These are phyloP conservation scores for Sternotherus odoratus DNA, from an alignment of 2,797 vertebrate species.

Conservation along the genomic window DNA sequence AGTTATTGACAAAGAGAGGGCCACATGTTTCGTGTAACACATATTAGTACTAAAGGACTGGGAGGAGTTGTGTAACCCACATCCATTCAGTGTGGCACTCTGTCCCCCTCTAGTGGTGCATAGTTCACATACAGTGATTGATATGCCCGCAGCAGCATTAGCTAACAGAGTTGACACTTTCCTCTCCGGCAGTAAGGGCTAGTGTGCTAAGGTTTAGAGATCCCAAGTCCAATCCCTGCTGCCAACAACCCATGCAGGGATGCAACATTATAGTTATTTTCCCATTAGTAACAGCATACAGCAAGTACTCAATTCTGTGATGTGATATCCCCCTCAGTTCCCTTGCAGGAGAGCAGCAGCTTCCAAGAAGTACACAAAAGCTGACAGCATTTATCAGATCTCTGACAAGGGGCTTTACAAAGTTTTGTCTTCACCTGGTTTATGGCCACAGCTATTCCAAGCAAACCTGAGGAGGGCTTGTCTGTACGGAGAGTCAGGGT, in stretches of 20 bases:
- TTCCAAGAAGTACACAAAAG: not conserved
- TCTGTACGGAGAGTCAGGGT: not conserved
- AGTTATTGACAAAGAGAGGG: not conserved
- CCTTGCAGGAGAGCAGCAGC: not conserved
- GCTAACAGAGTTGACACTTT: not conserved
- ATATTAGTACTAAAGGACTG: not conserved
- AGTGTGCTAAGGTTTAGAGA: no score
- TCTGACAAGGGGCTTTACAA: slow-evolving; percentile 2
- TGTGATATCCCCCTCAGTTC: not conserved
- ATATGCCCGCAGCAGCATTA: not conserved
- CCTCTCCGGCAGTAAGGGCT: not conserved
- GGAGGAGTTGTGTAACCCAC: not conserved
- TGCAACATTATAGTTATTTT: not conserved
- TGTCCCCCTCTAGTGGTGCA: not conserved
- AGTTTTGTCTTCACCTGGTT: not conserved
- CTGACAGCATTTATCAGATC: slow-evolving; percentile 38
- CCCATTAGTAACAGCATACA: not conserved
- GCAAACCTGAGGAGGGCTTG: not conserved
- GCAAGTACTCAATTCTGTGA: not conserved
- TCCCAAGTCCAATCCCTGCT: not conserved
- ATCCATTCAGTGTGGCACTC: not conserved
- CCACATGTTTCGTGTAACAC: not conserved
- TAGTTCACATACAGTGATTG: not conserved
- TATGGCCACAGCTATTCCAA: not conserved
- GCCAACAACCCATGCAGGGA: not conserved